These are phyloP conservation scores for Gymnobelideus leadbeateri DNA, from an alignment of 2,113 vertebrate species.

Conservation along the genomic window DNA sequence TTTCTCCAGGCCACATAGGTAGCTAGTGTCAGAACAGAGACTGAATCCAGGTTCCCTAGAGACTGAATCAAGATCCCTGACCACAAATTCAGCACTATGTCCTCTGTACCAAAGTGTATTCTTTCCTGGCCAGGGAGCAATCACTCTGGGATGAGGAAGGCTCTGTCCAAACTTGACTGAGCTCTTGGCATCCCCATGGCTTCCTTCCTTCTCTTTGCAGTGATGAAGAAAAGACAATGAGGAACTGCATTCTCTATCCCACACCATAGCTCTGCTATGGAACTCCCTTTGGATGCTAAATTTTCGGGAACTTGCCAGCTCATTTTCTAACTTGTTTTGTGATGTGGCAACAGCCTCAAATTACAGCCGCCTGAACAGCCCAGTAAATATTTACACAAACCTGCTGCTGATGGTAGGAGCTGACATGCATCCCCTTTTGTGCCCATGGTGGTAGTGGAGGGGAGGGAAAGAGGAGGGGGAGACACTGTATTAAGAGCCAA, in stretches of 20 bases:
- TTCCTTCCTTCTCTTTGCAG: neutral
- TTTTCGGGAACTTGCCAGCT: slow-evolving; percentile 79
- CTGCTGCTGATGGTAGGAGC: slow-evolving; percentile 79
- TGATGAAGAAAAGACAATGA: slow-evolving; percentile 37
- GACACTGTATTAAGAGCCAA: slow-evolving; percentile 82
- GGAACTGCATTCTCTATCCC: slow-evolving; percentile 57
- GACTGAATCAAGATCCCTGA: neutral
- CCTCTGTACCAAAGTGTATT: neutral
- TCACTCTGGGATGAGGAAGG: neutral
- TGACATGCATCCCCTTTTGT: slow-evolving; percentile 74
- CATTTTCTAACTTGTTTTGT: slow-evolving; percentile 77
- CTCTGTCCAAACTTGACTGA: slow-evolving; percentile 6
- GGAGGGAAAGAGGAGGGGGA: neutral
- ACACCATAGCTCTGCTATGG: slow-evolving; percentile 23
- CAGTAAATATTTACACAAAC: slow-evolving; percentile 83
- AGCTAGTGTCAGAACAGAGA: neutral
- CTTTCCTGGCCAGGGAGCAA: neutral
- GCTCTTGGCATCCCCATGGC: slow-evolving; percentile 7
- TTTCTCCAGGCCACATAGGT: neutral
- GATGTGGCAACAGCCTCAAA: slow-evolving; percentile 79
- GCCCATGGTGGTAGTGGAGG: slow-evolving; percentile 13
- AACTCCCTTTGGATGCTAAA: slow-evolving; percentile 72
- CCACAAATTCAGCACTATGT: neutral
- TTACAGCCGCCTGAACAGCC: slow-evolving; percentile 74
- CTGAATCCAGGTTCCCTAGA: neutral